These are phyloP conservation scores for Bujurquina vittata DNA, from an alignment of 2,113 vertebrate genomes.

Conservation along the genomic window DNA sequence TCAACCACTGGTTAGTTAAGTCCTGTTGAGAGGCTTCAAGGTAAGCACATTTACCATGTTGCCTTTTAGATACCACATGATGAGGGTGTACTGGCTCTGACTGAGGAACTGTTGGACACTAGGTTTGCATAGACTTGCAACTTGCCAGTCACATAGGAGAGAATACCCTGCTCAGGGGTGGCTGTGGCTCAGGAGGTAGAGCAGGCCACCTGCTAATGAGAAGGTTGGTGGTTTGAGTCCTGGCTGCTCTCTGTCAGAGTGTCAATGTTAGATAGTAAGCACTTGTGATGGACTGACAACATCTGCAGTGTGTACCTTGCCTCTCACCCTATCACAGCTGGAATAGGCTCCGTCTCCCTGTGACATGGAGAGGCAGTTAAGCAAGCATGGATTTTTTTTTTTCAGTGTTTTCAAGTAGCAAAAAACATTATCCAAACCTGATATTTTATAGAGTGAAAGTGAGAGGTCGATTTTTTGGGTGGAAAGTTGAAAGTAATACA, in stretches of 20 bases:
- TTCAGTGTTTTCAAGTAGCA: neutral
- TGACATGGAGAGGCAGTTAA: neutral
- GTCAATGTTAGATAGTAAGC: too few species aligned
- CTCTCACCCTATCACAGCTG: too few species aligned
- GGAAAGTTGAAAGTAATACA: neutral
- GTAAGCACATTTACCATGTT: neutral
- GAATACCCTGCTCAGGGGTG: neutral
- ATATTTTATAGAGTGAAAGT: neutral
- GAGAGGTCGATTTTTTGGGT: accelerated
- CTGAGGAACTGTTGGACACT: neutral
- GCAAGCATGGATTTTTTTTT: too few species aligned
- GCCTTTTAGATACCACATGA: too few species aligned
- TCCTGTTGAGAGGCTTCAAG: neutral
- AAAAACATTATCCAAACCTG: neutral
- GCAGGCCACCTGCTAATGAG: too few species aligned
- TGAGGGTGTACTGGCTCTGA: neutral
- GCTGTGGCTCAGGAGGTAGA: too few species aligned
- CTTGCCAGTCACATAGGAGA: neutral
- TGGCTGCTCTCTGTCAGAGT: too few species aligned
- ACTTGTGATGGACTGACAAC: too few species aligned
- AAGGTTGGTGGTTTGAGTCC: too few species aligned
- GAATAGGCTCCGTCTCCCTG: too few species aligned
- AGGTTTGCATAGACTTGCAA: neutral
- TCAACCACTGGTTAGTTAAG: neutral
- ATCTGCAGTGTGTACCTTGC: too few species aligned